Evolutionary conservation across 2,797 vertebrate genomes (phyloP).

Genomic region (Channa striata): DNA sequence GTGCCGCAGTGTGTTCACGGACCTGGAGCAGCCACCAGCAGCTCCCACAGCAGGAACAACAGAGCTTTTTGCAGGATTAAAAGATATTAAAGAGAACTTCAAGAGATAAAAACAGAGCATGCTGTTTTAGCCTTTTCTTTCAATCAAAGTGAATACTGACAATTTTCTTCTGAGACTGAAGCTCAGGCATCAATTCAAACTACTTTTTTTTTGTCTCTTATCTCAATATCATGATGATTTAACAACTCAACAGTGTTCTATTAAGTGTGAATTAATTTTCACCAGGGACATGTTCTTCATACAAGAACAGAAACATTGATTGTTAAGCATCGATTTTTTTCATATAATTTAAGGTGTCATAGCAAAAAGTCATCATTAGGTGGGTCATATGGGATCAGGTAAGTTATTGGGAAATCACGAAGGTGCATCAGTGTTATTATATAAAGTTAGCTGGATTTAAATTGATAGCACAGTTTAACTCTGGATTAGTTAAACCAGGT

Average conservation of each 20-base stretch:
- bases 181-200: conserved; percentile 12
- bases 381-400: neutral
- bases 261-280: neutral
- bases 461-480: neutral
- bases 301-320: neutral
- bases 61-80: conserved; percentile 70
- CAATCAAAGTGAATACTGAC: conserved; percentile 27
- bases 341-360: neutral
- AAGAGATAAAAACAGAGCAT: conserved; percentile 27
- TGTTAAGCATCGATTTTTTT: neutral
- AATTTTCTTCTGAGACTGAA: conserved; percentile 8
- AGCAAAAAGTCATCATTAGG: neutral
- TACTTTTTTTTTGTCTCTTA: conserved; percentile 25
- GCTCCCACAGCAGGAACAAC: conserved; percentile 67
- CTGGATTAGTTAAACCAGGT: neutral
- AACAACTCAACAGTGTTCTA: conserved; percentile 25
- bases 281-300: neutral
- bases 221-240: conserved; percentile 20
- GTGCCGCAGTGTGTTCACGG: conserved; percentile 56
- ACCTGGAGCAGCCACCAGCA: conserved; percentile 46
- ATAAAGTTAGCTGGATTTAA: neutral
- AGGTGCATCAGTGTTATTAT: no score
- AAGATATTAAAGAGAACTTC: conserved; percentile 49
- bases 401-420: no score
- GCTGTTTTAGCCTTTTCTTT: neutral